A percentile compares a stretch with the other conserved stretches of the same genome.
Evolutionary conservation across 2,113 vertebrate genomes (phyloP).

Genomic region (Poeciliopsis turrubarensis): DNA sequence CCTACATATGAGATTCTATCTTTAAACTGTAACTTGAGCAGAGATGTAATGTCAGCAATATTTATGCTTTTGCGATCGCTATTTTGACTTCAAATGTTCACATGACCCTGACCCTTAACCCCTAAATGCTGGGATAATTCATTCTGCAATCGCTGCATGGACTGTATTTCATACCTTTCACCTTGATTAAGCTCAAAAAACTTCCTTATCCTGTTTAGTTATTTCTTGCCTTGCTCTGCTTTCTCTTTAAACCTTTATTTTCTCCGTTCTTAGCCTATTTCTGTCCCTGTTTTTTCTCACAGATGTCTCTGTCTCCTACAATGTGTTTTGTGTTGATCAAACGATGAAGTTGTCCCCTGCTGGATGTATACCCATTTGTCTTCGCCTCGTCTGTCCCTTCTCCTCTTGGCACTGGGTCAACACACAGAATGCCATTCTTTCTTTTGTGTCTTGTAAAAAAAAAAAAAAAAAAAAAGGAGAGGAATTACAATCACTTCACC

Average conservation of each 20-base stretch:
- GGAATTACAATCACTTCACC: constrained; percentile 61
- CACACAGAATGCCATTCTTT: constrained; percentile 51
- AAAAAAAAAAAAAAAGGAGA: constrained; percentile 55
- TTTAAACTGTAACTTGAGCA: no score
- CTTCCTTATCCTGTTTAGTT: neutral
- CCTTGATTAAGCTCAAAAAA: neutral
- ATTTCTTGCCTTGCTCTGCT: neutral
- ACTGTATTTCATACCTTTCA: neutral
- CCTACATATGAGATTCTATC: no score
- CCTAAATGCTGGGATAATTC: no score
- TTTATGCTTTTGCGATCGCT: no score
- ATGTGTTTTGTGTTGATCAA: constrained; percentile 40
- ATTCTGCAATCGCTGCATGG: neutral
- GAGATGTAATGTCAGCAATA: no score
- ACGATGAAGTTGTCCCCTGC: constrained; percentile 29
- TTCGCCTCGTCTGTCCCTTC: constrained; percentile 26
- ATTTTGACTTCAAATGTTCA: no score
- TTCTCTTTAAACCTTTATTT: neutral
- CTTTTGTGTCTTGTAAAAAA: constrained; percentile 58
- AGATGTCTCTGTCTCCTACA: constrained; percentile 23
- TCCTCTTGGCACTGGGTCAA: constrained; percentile 43
- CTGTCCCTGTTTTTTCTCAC: neutral
- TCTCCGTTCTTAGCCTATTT: neutral
- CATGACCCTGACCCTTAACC: no score
- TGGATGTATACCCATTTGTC: constrained; percentile 42